phyloP scores from a whole-genome alignment of 1,140 invertebrate species.

The Sesamia nonagrioides region DNA sequence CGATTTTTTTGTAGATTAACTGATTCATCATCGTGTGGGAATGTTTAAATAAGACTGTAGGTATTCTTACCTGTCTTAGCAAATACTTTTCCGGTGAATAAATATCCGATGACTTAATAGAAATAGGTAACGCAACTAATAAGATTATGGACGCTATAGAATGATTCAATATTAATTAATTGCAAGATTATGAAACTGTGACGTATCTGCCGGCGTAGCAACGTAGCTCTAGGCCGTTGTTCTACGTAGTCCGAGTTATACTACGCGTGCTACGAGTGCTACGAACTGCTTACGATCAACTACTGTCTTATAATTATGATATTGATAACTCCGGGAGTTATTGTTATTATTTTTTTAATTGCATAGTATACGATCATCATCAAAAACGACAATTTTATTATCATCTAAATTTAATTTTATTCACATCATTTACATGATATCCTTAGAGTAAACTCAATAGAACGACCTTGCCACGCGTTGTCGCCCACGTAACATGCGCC shows the following conservation, averaged over 20 bases:
- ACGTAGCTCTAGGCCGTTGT: not conserved
- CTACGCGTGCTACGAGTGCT: slow-evolving; percentile 13
- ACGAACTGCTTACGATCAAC: not conserved
- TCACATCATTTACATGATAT: too few species aligned
- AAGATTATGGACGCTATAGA: not conserved
- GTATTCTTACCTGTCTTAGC: not conserved
- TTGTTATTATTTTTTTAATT: too few species aligned
- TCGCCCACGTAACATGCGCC: not conserved
- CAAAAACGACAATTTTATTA: too few species aligned
- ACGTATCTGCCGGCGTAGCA: slow-evolving; percentile 3
- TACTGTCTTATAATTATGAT: too few species aligned
- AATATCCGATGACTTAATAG: not conserved
- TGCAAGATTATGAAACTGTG: not conserved
- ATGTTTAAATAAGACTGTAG: not conserved
- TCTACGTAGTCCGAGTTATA: not conserved
- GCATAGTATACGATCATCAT: too few species aligned
- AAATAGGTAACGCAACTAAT: not conserved
- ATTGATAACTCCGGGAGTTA: too few species aligned
- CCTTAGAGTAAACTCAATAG: too few species aligned
- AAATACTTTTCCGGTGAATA: not conserved
- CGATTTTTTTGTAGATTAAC: slow-evolving; percentile 6
- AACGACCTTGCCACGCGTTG: not conserved
- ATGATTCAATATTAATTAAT: not conserved
- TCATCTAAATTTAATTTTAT: too few species aligned
- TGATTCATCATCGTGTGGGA: not conserved